These are phyloP conservation scores for Stenodema calcarata DNA, from an alignment of 2,888 invertebrate species.

Conservation along the genomic window DNA sequence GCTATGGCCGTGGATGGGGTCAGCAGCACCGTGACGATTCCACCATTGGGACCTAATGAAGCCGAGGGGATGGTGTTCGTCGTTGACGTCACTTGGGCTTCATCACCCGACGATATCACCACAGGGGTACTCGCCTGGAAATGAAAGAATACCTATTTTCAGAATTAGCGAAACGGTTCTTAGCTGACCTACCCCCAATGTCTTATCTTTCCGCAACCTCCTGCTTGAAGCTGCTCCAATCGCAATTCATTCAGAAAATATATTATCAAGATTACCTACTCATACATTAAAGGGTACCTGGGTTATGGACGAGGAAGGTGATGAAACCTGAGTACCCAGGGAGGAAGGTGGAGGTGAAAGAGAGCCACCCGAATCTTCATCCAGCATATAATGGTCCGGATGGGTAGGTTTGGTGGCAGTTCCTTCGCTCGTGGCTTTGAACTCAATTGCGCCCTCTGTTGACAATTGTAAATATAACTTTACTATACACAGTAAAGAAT, in stretches of 20 bases:
- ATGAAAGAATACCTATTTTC: not conserved
- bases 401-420: slow-evolving; percentile 83
- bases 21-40: slow-evolving; percentile 73
- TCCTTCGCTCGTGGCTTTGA: slow-evolving; percentile 91
- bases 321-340: slow-evolving; percentile 25
- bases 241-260: too few species aligned
- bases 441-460: slow-evolving; percentile 85
- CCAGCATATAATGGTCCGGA: slow-evolving; percentile 84
- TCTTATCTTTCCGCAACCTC: too few species aligned
- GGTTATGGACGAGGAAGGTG: slow-evolving; percentile 38
- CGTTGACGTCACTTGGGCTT: slow-evolving; percentile 35
- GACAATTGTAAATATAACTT: too few species aligned
- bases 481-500: too few species aligned
- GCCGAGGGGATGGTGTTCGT: slow-evolving; percentile 64
- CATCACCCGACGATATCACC: slow-evolving; percentile 36
- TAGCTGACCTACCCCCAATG: too few species aligned
- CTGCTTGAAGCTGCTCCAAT: too few species aligned
- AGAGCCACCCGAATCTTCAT: slow-evolving; percentile 88
- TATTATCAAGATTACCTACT: too few species aligned
- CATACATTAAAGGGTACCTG: not conserved
- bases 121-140: slow-evolving; percentile 32
- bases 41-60: slow-evolving; percentile 59
- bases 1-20: slow-evolving; percentile 38
- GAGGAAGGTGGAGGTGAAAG: slow-evolving; percentile 61
- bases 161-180: too few species aligned